Conservation (phyloP, 2,797 vertebrate genomes). For the Lophotriccus pileatus region DNA sequence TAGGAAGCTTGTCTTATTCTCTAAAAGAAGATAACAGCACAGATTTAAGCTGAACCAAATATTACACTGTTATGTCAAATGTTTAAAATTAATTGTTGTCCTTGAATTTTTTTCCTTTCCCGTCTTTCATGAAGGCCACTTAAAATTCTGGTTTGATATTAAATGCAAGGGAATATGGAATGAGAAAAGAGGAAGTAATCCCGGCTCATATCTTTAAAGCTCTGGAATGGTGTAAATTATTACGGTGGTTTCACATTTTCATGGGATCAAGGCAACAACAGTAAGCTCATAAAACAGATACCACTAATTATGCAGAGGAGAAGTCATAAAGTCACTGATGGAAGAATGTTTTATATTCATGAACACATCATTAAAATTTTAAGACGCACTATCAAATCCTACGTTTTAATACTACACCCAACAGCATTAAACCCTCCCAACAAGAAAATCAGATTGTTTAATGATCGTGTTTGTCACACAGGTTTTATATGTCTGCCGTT, state of each 20-base stretch:
- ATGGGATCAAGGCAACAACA: conserved; percentile 81
- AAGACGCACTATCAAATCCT: conserved; percentile 83
- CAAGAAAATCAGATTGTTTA: conserved; percentile 82
- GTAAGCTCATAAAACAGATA: conserved; percentile 86
- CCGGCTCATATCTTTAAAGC: conserved; percentile 68
- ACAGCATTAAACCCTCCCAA: conserved; percentile 79
- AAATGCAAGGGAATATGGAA: neutral
- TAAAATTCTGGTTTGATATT: conserved; percentile 18
- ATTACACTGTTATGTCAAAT: neutral
- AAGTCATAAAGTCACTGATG: conserved; percentile 80
- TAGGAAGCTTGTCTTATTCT: neutral
- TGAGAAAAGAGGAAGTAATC: conserved; percentile 24
- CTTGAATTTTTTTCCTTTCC: neutral
- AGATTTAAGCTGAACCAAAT: neutral
- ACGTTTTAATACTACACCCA: conserved; percentile 80
- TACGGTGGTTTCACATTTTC: conserved; percentile 82
- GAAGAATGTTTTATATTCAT: conserved; percentile 84
- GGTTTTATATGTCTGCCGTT: conserved; percentile 77
- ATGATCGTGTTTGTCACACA: conserved; percentile 78
- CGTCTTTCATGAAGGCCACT: neutral
- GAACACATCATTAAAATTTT: conserved; percentile 86
- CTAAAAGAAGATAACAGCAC: neutral
- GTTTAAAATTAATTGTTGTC: conserved; percentile 16
- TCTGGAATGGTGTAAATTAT: conserved; percentile 78
- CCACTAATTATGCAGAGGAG: conserved; percentile 84